phyloP scores from a whole-genome alignment of 2,113 vertebrate species.

The Xyliphius kryptos region DNA sequence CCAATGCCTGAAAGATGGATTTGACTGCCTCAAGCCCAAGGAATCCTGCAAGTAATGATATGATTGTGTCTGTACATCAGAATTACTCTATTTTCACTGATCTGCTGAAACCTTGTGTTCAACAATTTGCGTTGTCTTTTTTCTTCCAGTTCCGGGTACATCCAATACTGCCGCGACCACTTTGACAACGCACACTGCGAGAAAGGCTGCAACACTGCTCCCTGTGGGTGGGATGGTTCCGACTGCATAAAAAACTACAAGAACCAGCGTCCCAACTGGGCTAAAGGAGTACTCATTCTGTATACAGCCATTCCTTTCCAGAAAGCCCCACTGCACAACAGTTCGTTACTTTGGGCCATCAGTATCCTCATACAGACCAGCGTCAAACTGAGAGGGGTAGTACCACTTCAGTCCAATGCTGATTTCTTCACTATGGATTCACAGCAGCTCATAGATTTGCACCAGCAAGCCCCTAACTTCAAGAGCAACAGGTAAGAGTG shows the following conservation, averaged over 20 bases:
- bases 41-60: slow-evolving; percentile 67
- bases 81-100: too few relatives aligned
- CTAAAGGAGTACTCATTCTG: slow-evolving; percentile 63
- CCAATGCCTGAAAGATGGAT: slow-evolving; percentile 75
- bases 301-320: slow-evolving; percentile 55
- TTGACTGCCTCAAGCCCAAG: slow-evolving; percentile 68
- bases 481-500: slow-evolving; percentile 60
- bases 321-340: slow-evolving; percentile 49
- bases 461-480: slow-evolving; percentile 33
- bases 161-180: slow-evolving; percentile 74
- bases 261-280: slow-evolving; percentile 51
- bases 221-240: slow-evolving; percentile 84
- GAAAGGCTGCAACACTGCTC: slow-evolving; percentile 66
- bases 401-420: slow-evolving; percentile 41
- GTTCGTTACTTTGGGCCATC: slow-evolving; percentile 65
- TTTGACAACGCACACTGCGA: slow-evolving; percentile 77
- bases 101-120: too few relatives aligned
- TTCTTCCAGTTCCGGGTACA: slow-evolving; percentile 64
- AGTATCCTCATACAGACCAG: slow-evolving; percentile 67
- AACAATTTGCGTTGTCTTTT: too few relatives aligned
- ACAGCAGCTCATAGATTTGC: slow-evolving; percentile 50
- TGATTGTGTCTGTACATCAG: neutral
- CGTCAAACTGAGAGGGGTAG: slow-evolving; percentile 61
- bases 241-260: slow-evolving; percentile 73
- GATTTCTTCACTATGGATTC: slow-evolving; percentile 50